Base-by-base conservation (phyloP, 2,888 invertebrate species). In the Scrobipalpa costella region DNA sequence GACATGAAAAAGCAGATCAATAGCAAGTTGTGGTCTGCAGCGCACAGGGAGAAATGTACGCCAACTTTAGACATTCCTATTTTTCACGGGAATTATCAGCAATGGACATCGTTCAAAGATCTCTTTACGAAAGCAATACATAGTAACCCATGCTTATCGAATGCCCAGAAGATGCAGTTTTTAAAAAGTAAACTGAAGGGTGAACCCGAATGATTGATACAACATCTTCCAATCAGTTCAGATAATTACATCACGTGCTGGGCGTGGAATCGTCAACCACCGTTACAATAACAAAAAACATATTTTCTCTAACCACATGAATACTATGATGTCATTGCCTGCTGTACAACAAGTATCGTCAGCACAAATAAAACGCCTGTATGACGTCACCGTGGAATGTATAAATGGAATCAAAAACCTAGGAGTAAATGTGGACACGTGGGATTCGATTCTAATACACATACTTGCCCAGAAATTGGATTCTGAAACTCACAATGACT, bases 61-160 rank as follows among this genome's bases (percentile, higher is more conserved):
- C 71, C 71, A 9, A 60, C 66, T 50, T 36, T 71, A 9, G 69
- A 71, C 5, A 63, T 71, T 0, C 69, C 71, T 13, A 60, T 50
- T 2, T 69, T 69, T 49, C 61, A 36, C 15, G 71, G 70, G 0
- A 69, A 61, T 44, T 73, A 68, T 55, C 57, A 68, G 8, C 52
- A 68, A 27, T 69, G 69, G 69, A 52, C 57, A 3, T 66, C 69
- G 5, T 67, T 70, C 38, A 68, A 68, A 38, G 70, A 70, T 60
- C 19, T 72, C n/a, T 73, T 71, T 57, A 64, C 49, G 0, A 70
- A 73, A 63, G 49, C 68, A 5, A 69, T 73, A n/a, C 71, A 71
- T 47, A 67, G 64, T 19, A 71, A 71, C 40, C 47, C 57, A 3
- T 64, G 67, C 0, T 27, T 72, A 8, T 68, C 69, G 21, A 64